Base-by-base conservation (phyloP, 1,140 invertebrate species). In the Apis dorsata region DNA sequence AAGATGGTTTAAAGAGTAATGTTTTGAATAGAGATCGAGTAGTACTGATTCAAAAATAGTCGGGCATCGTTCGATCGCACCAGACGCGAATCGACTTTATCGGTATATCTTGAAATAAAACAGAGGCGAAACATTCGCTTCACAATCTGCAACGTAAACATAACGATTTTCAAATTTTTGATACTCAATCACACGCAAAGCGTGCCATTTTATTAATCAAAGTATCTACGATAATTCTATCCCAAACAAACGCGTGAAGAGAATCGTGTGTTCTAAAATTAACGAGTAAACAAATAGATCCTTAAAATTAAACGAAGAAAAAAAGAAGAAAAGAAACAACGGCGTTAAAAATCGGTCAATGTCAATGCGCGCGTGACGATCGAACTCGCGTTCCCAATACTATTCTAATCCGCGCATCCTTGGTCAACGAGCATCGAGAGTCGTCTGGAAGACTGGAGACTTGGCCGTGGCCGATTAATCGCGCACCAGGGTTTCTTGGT, bases 391-490 rank as follows among this genome's bases (percentile, higher is more conserved):
- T 55, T 83, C 65, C 24, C 53, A 13, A 60, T 79, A 85, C 76
- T 87, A 88, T 88, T 83, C 86, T 88, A 85, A 85, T 80, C 68
- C 55, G n/a, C 59, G 86, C 59, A 84, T 70, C 86, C 84, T 88
- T 88, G 86, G 62, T 21, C 17, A n/a, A 57, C 65, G 34, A 24
- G 66, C 7, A 68, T n/a, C 51, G 62, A 24, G 17, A 12, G 21
- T 73, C 63, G 65, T 75, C 60, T 73, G 21, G 49, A 53, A 63
- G 57, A 34, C 63, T 88, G 76, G 72, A 87, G 34, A 79, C 75
- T 85, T 79, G 87, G 71, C 83, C 65, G 63, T 87, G 83, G 76
- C 60, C 87, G 65, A 88, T 83, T 83, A 65, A 88, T 85, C 86
- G 77, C 80, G 15, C 83, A 69, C 24, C 63, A 60, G 78, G 63